Evolutionary conservation across 2,797 vertebrate genomes (phyloP).

Genomic region (Cygnus olor): DNA sequence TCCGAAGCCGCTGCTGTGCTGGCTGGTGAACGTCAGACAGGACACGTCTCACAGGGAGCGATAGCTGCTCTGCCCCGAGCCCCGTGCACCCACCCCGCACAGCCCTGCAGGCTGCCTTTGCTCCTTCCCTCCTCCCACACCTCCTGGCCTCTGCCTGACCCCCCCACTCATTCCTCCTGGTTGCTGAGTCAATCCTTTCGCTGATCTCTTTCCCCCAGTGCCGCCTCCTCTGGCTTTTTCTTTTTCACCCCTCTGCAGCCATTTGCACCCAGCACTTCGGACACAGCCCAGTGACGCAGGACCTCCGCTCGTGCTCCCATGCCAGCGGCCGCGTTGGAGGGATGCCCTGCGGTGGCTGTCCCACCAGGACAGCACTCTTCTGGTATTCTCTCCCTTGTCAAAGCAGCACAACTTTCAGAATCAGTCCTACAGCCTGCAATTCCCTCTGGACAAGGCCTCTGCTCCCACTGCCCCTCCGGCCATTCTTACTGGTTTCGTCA

Average conservation of each 20-base stretch:
- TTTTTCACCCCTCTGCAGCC: not conserved
- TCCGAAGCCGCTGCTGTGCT: not conserved
- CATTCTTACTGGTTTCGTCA: not conserved
- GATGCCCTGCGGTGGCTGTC: not conserved
- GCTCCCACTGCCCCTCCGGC: not conserved
- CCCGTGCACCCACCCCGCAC: not conserved
- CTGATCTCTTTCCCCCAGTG: not conserved
- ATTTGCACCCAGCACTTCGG: not conserved
- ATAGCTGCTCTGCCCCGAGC: not conserved
- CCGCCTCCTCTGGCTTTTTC: not conserved
- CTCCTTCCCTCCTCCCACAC: not conserved
- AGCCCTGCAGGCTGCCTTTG: not conserved
- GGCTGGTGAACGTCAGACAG: not conserved
- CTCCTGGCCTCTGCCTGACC: slow-evolving; percentile 58
- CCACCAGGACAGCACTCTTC: not conserved
- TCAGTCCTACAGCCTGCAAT: not conserved
- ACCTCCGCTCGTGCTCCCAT: not conserved
- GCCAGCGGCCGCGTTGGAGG: not conserved
- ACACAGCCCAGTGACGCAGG: not conserved
- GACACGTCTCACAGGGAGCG: rapidly evolving
- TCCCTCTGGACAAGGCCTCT: not conserved
- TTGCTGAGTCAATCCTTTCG: not conserved
- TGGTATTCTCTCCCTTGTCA: not conserved
- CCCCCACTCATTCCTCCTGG: slow-evolving; percentile 8
- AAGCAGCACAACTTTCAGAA: not conserved